A percentile compares a stretch with the other conserved stretches of the same genome.
Conservation (phyloP, 2,888 invertebrate genomes). For the Mantis religiosa region DNA sequence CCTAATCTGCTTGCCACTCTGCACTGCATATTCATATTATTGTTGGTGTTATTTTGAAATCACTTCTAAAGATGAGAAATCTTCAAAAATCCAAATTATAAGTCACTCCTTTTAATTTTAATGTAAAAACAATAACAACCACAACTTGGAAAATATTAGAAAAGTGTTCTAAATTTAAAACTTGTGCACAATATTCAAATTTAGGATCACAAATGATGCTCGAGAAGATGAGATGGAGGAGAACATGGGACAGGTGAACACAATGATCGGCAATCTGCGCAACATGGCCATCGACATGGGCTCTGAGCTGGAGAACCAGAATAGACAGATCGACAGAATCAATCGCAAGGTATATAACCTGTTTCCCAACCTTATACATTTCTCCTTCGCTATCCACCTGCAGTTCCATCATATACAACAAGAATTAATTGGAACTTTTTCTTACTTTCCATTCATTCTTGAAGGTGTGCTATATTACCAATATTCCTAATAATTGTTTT, state of each 20-base stretch:
- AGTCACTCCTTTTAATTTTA: neutral
- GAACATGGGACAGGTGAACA: conserved; percentile 57
- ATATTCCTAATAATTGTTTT: no score
- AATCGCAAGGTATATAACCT: conserved; percentile 57
- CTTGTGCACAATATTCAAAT: conserved; percentile 11
- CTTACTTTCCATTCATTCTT: no score
- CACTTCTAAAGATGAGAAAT: neutral
- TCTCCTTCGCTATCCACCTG: neutral
- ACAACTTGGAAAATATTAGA: neutral
- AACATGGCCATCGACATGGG: conserved; percentile 68
- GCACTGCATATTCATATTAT: no score
- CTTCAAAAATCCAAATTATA: neutral
- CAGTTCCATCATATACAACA: neutral
- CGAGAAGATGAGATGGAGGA: conserved; percentile 65
- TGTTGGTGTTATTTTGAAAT: no score
- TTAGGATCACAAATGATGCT: conserved; percentile 60
- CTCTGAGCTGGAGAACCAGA: conserved; percentile 56
- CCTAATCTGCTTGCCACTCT: no score
- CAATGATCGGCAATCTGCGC: conserved; percentile 60
- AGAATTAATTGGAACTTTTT: no score
- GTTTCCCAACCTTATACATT: neutral
- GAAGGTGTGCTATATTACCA: no score
- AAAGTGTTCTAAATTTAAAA: neutral
- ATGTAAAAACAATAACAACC: neutral
- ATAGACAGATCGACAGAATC: conserved; percentile 56